These are phyloP conservation scores for Magallana angulata DNA, from an alignment of 1,140 invertebrate species.

Conservation along the genomic window DNA sequence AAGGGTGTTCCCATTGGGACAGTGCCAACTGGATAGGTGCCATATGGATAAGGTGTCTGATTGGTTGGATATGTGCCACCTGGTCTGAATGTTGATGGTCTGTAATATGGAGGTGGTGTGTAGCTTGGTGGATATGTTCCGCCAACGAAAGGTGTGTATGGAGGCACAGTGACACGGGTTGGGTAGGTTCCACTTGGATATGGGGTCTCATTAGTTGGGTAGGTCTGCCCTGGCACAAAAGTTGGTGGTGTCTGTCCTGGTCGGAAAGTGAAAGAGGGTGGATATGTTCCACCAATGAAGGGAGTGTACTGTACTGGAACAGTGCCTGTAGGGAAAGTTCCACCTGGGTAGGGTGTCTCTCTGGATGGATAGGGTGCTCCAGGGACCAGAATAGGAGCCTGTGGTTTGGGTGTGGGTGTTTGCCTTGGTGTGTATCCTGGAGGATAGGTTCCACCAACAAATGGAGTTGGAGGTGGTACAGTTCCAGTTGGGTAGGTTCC, in stretches of 20 bases:
- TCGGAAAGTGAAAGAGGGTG: slow-evolving; percentile 27
- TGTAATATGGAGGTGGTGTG: slow-evolving; percentile 41
- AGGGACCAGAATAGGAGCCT: background rate
- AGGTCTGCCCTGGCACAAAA: slow-evolving; percentile 30
- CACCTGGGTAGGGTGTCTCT: slow-evolving; percentile 32
- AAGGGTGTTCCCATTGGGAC: slow-evolving; percentile 41
- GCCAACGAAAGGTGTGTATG: slow-evolving; percentile 27
- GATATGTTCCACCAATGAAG: slow-evolving; percentile 38
- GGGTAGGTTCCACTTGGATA: slow-evolving; percentile 37
- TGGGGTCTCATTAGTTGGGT: slow-evolving; percentile 39
- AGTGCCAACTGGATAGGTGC: slow-evolving; percentile 30
- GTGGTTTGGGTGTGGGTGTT: slow-evolving; percentile 40
- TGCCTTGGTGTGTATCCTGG: slow-evolving; percentile 22
- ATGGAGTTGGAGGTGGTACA: slow-evolving; percentile 39
- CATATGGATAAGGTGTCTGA: slow-evolving; percentile 38
- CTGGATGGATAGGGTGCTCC: slow-evolving; percentile 6
- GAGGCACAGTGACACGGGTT: slow-evolving; percentile 33
- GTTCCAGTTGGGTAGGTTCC: slow-evolving; percentile 40
- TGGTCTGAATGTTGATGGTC: slow-evolving; percentile 33
- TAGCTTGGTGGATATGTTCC: slow-evolving; percentile 49
- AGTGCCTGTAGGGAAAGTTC: slow-evolving; percentile 37
- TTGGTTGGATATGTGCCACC: slow-evolving; percentile 46
- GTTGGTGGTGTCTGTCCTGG: slow-evolving; percentile 22
- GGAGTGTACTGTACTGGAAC: slow-evolving; percentile 29
- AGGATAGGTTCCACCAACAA: slow-evolving; percentile 42